These are phyloP conservation scores for Perccottus glenii DNA, from an alignment of 2,113 vertebrate genomes.

Conservation along the genomic window DNA sequence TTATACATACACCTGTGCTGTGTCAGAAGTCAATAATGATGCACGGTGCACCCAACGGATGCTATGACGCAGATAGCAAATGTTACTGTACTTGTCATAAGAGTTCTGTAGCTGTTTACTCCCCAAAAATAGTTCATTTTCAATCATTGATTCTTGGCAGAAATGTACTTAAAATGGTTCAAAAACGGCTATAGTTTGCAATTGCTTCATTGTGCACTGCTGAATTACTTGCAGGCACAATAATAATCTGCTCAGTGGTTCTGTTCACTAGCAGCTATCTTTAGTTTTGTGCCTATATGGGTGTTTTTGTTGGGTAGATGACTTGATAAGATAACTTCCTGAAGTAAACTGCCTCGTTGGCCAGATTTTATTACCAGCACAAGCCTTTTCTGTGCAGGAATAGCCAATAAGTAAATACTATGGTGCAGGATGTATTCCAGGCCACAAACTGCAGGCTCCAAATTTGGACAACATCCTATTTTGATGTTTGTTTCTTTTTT, in stretches of 20 bases:
- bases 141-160: no score
- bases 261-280: conserved; percentile 38
- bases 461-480: neutral
- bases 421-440: conserved; percentile 7
- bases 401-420: conserved; percentile 1
- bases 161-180: no score
- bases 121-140: no score
- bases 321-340: conserved; percentile 29
- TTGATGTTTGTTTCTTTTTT: neutral
- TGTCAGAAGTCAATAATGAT: no score
- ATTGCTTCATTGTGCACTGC: neutral
- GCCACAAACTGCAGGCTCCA: neutral
- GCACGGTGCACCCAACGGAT: no score
- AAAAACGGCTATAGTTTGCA: no score
- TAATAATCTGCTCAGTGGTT: neutral
- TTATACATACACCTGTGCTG: neutral
- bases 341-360: conserved; percentile 30
- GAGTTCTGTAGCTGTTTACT: no score
- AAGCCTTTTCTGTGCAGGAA: conserved; percentile 2
- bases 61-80: no score
- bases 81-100: neutral
- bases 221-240: neutral
- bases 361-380: conserved; percentile 14
- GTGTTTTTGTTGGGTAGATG: conserved; percentile 48
- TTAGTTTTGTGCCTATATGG: conserved; percentile 34